Conservation (phyloP, 2,888 invertebrate genomes). For the Podabrus alpinus region DNA sequence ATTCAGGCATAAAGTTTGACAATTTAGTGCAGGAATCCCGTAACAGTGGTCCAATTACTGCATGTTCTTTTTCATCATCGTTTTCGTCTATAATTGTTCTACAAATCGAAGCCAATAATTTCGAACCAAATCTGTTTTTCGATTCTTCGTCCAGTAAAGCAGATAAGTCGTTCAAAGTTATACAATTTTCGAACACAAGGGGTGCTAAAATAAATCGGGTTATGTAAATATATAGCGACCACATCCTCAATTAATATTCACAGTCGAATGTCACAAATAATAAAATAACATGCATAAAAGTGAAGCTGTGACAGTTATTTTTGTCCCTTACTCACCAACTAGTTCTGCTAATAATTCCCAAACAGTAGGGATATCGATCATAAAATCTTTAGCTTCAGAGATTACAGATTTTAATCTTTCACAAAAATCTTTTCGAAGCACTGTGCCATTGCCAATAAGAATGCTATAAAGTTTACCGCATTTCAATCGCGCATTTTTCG, state of each 20-base stretch:
- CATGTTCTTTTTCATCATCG: conserved; percentile 60
- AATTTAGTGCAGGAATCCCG: conserved; percentile 59
- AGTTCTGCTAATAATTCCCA: conserved; percentile 81
- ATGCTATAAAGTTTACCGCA: conserved; percentile 60
- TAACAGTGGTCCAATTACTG: conserved; percentile 62
- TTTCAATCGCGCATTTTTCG: conserved; percentile 52
- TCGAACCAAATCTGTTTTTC: neutral
- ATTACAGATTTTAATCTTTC: conserved; percentile 67
- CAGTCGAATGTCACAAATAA: conserved; percentile 49
- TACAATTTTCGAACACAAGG: conserved; percentile 57
- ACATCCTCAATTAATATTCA: conserved; percentile 53
- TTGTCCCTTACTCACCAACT: conserved; percentile 55
- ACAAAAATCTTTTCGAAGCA: conserved; percentile 57
- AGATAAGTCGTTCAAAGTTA: conserved; percentile 52
- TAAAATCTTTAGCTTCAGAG: conserved; percentile 70
- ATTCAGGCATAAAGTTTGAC: conserved; percentile 58
- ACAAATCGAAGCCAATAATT: neutral
- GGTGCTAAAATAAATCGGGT: conserved; percentile 56
- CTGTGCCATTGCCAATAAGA: conserved; percentile 56
- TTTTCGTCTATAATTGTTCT: neutral
- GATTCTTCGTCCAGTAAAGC: conserved; percentile 1
- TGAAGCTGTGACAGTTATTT: conserved; percentile 9
- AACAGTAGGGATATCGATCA: conserved; percentile 83
- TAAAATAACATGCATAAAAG: no score
- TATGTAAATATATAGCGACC: no score